phyloP scores from a whole-genome alignment of 1,140 invertebrate species.

The Akabosia matsudoensis region DNA sequence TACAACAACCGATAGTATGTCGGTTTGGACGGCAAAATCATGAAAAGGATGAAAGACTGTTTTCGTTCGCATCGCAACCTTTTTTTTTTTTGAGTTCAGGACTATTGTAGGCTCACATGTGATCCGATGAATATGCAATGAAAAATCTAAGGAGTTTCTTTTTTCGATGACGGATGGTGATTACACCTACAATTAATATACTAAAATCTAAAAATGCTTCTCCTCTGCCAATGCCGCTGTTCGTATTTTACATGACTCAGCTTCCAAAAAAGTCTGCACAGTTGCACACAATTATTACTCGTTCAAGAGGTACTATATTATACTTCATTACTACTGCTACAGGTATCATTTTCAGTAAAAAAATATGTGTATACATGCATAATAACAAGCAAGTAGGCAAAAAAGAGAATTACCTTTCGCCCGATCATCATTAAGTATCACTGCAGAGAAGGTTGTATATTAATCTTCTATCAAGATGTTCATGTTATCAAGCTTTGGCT shows the following conservation, averaged over 20 bases:
- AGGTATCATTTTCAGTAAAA: neutral
- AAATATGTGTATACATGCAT: neutral
- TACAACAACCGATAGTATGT: too few relatives aligned
- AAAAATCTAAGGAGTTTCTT: constrained; percentile 7
- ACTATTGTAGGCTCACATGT: too few relatives aligned
- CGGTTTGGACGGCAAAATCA: too few relatives aligned
- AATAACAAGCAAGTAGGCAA: neutral
- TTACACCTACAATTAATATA: constrained; percentile 21
- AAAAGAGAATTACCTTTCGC: neutral
- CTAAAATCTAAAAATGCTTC: constrained; percentile 4
- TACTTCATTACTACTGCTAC: constrained; percentile 6
- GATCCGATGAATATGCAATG: neutral
- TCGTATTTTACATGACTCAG: neutral
- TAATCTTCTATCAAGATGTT: too few relatives aligned
- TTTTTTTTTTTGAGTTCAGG: too few relatives aligned
- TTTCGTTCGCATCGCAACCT: too few relatives aligned
- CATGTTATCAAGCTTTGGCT: too few relatives aligned
- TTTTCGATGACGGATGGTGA: constrained; percentile 14
- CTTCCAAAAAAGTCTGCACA: neutral
- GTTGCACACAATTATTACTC: too few relatives aligned
- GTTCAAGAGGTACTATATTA: constrained; percentile 20
- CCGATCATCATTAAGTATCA: neutral
- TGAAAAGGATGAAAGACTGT: too few relatives aligned
- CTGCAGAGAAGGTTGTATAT: neutral
- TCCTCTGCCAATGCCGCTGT: neutral